Evolutionary conservation across 2,888 invertebrate species (phyloP).

Genomic region (Abscondita cerata): DNA sequence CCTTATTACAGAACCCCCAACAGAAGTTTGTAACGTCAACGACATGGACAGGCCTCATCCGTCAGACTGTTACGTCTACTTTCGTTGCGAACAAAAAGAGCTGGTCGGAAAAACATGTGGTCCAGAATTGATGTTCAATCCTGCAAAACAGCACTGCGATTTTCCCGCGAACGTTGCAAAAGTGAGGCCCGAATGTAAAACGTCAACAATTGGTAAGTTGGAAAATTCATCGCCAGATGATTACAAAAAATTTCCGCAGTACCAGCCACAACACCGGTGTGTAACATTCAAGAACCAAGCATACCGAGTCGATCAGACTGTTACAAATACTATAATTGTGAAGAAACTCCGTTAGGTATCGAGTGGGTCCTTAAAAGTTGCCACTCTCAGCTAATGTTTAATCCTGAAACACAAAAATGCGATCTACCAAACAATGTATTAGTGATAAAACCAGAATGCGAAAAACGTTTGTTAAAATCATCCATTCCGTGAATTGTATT

Average conservation of each 20-base stretch:
- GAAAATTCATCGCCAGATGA: too few relatives aligned
- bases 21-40: not conserved
- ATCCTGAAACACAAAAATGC: not conserved
- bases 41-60: not conserved
- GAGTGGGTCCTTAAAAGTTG: not conserved
- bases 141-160: not conserved
- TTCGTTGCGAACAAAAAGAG: not conserved
- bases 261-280: not conserved
- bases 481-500: not conserved
- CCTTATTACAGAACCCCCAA: not conserved
- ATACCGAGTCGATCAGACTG: not conserved
- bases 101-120: not conserved
- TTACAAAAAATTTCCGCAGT: not conserved
- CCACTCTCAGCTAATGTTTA: slow-evolving; percentile 1
- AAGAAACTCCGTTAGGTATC: not conserved
- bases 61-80: not conserved
- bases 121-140: slow-evolving; percentile 1
- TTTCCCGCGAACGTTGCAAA: not conserved
- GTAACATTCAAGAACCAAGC: not conserved
- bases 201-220: not conserved
- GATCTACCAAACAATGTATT: not conserved
- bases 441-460: not conserved
- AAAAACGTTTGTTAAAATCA: not conserved
- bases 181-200: not conserved
- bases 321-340: not conserved